phyloP scores from a whole-genome alignment of 30 jellyfish, hydroid and myxozoan genomes.

The Chrysaora quinquecirrha region DNA sequence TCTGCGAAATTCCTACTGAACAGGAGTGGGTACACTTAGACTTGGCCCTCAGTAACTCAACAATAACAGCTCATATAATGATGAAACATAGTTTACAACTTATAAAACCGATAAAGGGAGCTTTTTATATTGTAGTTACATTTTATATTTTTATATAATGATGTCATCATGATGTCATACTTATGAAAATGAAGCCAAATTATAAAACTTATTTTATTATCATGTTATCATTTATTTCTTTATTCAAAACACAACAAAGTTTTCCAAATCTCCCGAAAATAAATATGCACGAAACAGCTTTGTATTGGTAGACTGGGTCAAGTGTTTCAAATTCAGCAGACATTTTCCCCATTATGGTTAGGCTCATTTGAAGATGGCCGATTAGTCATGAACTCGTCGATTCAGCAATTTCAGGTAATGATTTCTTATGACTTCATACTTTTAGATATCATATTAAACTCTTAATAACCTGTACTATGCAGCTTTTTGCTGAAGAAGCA shows the following conservation, averaged over 20 bases:
- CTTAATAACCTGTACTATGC: not conserved
- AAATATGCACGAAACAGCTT: not conserved
- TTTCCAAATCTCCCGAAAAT: not conserved
- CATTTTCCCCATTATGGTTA: not conserved
- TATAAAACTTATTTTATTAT: no score
- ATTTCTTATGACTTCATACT: not conserved
- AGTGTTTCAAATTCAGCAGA: not conserved
- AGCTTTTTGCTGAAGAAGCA: not conserved
- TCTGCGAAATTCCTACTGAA: not conserved
- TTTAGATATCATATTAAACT: not conserved
- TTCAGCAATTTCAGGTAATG: not conserved
- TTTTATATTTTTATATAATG: not conserved
- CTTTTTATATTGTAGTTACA: not conserved
- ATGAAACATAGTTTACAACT: not conserved
- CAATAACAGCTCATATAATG: not conserved
- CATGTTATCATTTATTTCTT: not conserved
- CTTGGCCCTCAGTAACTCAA: not conserved
- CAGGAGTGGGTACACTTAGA: slow-evolving; percentile 5
- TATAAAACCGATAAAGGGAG: not conserved
- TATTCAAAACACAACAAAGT: not conserved
- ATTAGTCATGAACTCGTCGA: not conserved
- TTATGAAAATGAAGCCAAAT: not conserved
- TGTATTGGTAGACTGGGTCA: not conserved
- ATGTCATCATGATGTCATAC: not conserved
- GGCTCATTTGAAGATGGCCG: slow-evolving; percentile 1